Conservation (phyloP, 2,113 vertebrate genomes). For the Anarhynchus alexandrinus region DNA sequence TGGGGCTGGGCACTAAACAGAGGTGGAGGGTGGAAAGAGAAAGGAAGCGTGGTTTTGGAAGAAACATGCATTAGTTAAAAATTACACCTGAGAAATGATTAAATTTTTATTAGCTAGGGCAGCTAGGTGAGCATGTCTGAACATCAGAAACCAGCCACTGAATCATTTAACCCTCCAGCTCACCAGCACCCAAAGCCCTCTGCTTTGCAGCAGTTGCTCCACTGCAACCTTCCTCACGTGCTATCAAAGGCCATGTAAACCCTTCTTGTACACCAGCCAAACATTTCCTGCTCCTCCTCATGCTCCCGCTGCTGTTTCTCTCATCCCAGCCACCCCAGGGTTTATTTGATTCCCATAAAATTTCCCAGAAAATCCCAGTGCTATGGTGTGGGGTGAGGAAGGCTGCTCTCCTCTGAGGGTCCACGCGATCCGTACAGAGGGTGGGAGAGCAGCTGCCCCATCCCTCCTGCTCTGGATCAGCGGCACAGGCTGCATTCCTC, state of each 20-base stretch:
- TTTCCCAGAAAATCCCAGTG: neutral
- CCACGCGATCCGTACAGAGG: neutral
- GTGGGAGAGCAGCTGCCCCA: neutral
- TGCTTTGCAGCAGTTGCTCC: neutral
- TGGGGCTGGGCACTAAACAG: neutral
- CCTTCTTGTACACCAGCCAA: neutral
- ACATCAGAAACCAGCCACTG: neutral
- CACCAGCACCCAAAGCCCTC: neutral
- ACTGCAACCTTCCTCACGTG: rapidly evolving
- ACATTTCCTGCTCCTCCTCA: neutral
- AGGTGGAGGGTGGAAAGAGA: neutral
- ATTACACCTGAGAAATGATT: neutral
- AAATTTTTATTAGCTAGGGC: neutral
- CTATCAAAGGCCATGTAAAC: rapidly evolving
- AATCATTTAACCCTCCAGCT: neutral
- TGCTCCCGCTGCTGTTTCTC: neutral
- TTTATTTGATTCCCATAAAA: neutral
- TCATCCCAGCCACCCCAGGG: neutral
- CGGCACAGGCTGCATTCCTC: neutral
- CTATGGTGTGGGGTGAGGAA: neutral
- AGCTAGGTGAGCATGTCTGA: neutral
- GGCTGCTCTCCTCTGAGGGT: neutral
- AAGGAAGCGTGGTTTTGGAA: neutral
- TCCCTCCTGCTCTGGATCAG: neutral
- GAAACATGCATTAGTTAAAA: neutral